phyloP scores from a whole-genome alignment of 2,888 invertebrate genomes.

The Rotaria macrura region DNA sequence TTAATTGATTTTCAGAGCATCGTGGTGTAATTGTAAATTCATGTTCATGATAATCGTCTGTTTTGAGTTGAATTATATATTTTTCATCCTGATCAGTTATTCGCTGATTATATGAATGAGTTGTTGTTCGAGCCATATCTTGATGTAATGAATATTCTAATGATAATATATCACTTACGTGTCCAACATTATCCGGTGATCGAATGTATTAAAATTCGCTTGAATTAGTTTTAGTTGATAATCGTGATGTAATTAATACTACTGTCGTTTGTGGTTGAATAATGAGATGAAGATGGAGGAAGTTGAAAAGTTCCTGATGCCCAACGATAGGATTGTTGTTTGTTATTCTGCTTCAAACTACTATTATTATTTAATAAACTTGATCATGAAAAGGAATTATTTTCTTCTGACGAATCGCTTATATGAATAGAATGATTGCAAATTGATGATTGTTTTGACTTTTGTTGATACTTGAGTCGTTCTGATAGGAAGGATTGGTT shows the following conservation, averaged over 20 bases:
- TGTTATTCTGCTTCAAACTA: background rate
- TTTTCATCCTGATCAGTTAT: background rate
- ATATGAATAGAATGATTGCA: background rate
- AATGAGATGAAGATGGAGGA: background rate
- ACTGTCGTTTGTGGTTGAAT: background rate
- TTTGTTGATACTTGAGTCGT: background rate
- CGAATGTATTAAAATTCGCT: background rate
- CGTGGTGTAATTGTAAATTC: background rate
- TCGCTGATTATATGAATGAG: background rate
- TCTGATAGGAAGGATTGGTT: background rate
- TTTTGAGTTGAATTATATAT: background rate
- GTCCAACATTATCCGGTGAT: background rate
- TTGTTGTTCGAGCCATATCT: background rate
- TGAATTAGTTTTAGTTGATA: background rate
- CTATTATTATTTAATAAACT: background rate
- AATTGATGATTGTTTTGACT: background rate
- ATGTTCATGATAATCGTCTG: background rate
- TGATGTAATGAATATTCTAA: background rate
- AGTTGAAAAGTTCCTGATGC: background rate
- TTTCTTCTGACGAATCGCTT: background rate
- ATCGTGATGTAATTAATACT: background rate
- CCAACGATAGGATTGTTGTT: background rate
- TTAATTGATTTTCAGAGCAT: background rate
- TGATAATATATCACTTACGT: background rate
- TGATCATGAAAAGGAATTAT: background rate